Conservation (phyloP, 1,140 invertebrate species). For the Polypedilum pembai region DNA sequence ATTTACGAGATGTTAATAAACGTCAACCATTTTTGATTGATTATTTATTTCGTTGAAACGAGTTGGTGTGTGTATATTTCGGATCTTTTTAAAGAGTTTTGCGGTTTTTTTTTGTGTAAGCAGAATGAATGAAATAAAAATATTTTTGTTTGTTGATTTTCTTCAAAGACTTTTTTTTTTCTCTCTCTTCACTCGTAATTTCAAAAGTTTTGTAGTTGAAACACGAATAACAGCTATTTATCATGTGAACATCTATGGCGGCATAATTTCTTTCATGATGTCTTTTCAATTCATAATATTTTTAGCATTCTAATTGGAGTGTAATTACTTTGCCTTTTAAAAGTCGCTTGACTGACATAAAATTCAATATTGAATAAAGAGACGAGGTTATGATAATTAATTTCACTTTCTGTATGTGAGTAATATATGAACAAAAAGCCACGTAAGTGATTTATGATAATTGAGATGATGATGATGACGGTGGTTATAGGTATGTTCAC, state of each 20-base stretch:
- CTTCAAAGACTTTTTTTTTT: not conserved
- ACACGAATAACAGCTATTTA: slow-evolving; percentile 22
- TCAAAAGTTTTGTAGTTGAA: not conserved
- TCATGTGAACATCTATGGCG: slow-evolving; percentile 12
- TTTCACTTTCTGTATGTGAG: not conserved
- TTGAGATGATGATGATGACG: slow-evolving; percentile 25
- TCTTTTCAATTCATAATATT: slow-evolving; percentile 26
- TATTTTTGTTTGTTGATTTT: slow-evolving; percentile 24
- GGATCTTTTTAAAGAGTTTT: not conserved
- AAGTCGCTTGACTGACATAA: not conserved
- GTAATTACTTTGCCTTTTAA: slow-evolving; percentile 10
- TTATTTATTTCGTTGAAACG: slow-evolving; percentile 2
- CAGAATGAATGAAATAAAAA: not conserved
- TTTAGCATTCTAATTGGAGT: slow-evolving; percentile 1
- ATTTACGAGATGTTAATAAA: slow-evolving; percentile 26
- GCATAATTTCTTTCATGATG: not conserved
- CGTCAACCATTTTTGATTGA: slow-evolving; percentile 24
- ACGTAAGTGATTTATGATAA: slow-evolving; percentile 27
- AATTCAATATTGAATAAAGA: not conserved
- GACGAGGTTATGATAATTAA: slow-evolving; percentile 3
- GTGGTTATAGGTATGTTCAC: not conserved
- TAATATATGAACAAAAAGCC: not conserved
- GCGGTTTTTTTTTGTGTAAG: not conserved
- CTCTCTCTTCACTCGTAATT: not conserved
- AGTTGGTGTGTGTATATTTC: not conserved